Evolutionary conservation across 2,113 vertebrate species (phyloP), one percentile per base, ranked within the genome.

Genomic region (Lonchura striata): DNA sequence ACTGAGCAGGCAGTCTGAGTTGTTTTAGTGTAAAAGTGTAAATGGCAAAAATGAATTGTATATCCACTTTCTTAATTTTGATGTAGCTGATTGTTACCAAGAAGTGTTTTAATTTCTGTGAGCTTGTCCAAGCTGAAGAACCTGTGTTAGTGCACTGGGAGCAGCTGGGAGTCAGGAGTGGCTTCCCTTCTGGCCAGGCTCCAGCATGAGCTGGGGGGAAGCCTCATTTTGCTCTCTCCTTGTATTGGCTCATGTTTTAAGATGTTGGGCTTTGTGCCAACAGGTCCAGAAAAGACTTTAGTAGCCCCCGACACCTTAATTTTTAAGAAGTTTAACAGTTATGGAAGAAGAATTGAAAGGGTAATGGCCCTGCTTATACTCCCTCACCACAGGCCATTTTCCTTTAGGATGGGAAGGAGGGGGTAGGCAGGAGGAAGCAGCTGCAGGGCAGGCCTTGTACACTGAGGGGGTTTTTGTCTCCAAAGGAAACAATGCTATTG

Each of bases 391-490:
- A 56, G 41, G 57, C 75, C 4, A 5, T 82, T 86, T 91, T 85
- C 37, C 75, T 90, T 52, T 72, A 77, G 90, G 64, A 75, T 75
- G 18, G 31, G 72, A 52, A 83, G 46, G 60, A 54, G 30, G 42
- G 50, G 21, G 17, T 17, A n/a, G 66, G 41, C n/a, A 83, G 82
- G 71, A 96, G 86, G 94, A 94, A 97, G 70, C 94, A 97, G 83
- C 96, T 94, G 83, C 77, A 87, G 86, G 76, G 72, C 33, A 17
- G 77, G 35, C 24, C 39, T 50, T 63, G 35, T 10, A 7, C 2
- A 4, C 35, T n/a, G 57, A 66, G 37, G 11, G 11, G 0, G 0
- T 47, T 33, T 47, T 92, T 46, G 61, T 8, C 76, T 83, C 23
- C 20, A 47, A 56, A 92, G 92, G 79, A 94, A 91, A 41, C 5